Percentiles rank a stretch among this genome's conserved stretches.
These are phyloP conservation scores for Carcinoscorpius rotundicauda DNA, from an alignment of 1,140 invertebrate genomes.

Conservation along the genomic window DNA sequence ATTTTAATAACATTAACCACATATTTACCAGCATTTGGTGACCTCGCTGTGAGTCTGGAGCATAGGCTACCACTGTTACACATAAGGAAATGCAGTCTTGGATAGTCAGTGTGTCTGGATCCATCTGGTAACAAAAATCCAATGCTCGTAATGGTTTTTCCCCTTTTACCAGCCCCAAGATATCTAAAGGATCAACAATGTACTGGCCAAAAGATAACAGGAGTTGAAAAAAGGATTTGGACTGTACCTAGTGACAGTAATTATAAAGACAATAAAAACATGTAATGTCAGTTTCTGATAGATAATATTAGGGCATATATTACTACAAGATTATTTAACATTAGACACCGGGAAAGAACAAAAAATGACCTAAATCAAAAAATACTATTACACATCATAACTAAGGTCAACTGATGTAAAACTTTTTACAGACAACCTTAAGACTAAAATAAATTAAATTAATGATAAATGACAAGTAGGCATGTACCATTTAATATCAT, in stretches of 20 bases:
- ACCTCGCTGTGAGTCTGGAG: constrained; percentile 84
- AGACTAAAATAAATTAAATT: too few relatives aligned
- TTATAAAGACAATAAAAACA: not conserved
- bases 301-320: too few relatives aligned
- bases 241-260: constrained; percentile 20
- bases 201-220: constrained; percentile 68
- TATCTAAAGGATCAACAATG: constrained; percentile 84
- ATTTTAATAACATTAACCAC: not conserved
- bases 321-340: too few relatives aligned
- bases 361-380: not conserved
- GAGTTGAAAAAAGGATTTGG: constrained; percentile 27
- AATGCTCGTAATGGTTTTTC: constrained; percentile 85
- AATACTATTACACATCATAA: not conserved
- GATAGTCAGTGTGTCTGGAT: constrained; percentile 86
- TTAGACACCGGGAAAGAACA: not conserved
- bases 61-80: constrained; percentile 95
- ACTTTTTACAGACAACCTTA: too few relatives aligned
- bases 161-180: constrained; percentile 88
- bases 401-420: too few relatives aligned
- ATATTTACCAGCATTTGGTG: constrained; percentile 82
- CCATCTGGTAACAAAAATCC: constrained; percentile 94
- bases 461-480: too few relatives aligned
- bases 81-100: constrained; percentile 87
- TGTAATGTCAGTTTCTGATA: too few relatives aligned
- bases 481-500: too few relatives aligned